Percentiles rank a stretch among this genome's conserved stretches.
These are phyloP conservation scores for Sicus ferrugineus DNA, from an alignment of 2,888 invertebrate genomes.

Conservation along the genomic window DNA sequence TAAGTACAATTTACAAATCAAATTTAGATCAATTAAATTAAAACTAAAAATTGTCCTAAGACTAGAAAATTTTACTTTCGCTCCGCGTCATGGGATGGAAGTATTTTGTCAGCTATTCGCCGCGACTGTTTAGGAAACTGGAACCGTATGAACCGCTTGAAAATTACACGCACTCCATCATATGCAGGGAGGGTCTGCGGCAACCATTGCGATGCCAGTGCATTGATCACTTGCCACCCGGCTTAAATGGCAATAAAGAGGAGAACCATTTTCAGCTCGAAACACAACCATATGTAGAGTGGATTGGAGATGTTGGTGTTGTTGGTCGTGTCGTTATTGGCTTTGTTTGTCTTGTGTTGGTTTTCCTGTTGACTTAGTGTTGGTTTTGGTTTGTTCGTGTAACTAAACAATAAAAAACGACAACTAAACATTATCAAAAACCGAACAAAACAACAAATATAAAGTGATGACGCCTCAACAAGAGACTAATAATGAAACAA, in stretches of 20 bases:
- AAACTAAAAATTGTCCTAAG: too few relatives aligned
- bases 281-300: conserved; percentile 7
- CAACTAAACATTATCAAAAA: too few relatives aligned
- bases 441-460: too few relatives aligned
- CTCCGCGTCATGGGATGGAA: too few relatives aligned
- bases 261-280: not conserved
- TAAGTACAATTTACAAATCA: too few relatives aligned
- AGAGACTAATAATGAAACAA: too few relatives aligned
- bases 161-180: conserved; percentile 32
- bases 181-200: not conserved
- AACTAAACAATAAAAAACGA: too few relatives aligned
- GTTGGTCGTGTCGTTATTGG: not conserved
- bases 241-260: conserved; percentile 18
- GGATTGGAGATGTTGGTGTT: not conserved
- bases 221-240: conserved; percentile 5
- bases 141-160: conserved; percentile 28
- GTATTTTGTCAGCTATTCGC: conserved; percentile 25
- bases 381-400: not conserved
- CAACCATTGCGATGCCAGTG: not conserved
- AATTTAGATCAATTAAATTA: too few relatives aligned
- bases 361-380: conserved; percentile 26
- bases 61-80: conserved; percentile 21
- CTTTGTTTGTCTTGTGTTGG: conserved; percentile 37
- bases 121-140: conserved; percentile 29
- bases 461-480: too few relatives aligned